Evolutionary conservation across 2,888 invertebrate genomes (phyloP).

Genomic region (Thera britannica): DNA sequence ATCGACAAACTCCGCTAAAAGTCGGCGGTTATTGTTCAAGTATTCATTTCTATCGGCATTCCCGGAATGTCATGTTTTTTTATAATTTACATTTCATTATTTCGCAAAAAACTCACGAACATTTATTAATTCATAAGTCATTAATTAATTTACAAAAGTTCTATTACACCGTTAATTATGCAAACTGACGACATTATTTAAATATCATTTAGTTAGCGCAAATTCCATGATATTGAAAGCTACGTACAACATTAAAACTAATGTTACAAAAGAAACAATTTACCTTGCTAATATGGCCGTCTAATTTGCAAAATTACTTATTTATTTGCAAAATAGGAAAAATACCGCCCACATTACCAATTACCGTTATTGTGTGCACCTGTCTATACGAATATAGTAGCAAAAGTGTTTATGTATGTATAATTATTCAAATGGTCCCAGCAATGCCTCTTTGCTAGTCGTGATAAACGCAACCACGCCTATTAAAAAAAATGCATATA

Average conservation of each 20-base stretch:
- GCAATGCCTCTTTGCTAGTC: conserved; percentile 38
- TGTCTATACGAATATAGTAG: conserved; percentile 41
- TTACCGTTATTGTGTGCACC: conserved; percentile 34
- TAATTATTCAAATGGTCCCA: conserved; percentile 57
- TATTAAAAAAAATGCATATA: conserved; percentile 41
- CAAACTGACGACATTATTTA: neutral
- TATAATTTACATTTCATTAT: too few relatives aligned
- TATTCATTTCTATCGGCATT: too few relatives aligned
- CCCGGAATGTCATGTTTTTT: neutral
- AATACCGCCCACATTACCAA: conserved; percentile 27
- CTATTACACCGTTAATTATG: too few relatives aligned
- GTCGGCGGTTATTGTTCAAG: too few relatives aligned
- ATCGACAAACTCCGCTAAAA: too few relatives aligned
- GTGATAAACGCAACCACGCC: conserved; percentile 49
- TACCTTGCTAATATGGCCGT: conserved; percentile 18
- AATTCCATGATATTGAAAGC: conserved; percentile 8
- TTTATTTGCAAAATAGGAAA: conserved; percentile 40
- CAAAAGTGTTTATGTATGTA: conserved; percentile 51
- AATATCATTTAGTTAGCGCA: neutral
- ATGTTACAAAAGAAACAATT: conserved; percentile 10
- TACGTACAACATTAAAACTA: conserved; percentile 2
- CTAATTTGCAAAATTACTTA: conserved; percentile 29
- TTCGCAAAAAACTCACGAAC: too few relatives aligned
- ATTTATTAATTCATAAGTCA: too few relatives aligned
- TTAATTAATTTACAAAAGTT: too few relatives aligned